Percentiles rank a stretch among this genome's conserved stretches.
Conservation (phyloP, 2,888 invertebrate genomes). For the Drosophila pseudotalamancana region DNA sequence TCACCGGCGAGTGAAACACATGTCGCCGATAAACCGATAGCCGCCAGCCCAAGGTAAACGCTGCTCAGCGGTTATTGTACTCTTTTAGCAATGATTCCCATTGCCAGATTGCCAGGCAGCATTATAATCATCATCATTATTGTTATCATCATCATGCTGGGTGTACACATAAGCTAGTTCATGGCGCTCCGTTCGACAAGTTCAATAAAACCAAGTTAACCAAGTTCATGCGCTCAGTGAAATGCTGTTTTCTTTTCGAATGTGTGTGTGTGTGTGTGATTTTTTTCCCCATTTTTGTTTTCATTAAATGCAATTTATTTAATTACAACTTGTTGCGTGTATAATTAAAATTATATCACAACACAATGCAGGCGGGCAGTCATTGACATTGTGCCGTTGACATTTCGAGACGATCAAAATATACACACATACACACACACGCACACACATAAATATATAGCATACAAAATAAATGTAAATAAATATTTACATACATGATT, state of each 20-base stretch:
- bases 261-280: background rate
- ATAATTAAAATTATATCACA: slow-evolving; percentile 58
- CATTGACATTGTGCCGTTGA: slow-evolving; percentile 56
- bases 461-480: slow-evolving; percentile 19
- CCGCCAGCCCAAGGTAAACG: slow-evolving; percentile 44
- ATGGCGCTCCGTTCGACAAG: slow-evolving; percentile 47
- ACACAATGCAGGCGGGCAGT: slow-evolving; percentile 41
- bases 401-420: slow-evolving; percentile 34
- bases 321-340: slow-evolving; percentile 55
- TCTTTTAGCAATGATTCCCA: slow-evolving; percentile 56
- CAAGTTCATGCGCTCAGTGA: slow-evolving; percentile 44
- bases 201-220: slow-evolving; percentile 74
- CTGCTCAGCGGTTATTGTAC: slow-evolving; percentile 62
- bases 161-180: slow-evolving; percentile 28
- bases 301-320: slow-evolving; percentile 42
- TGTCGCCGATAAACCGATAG: slow-evolving; percentile 33
- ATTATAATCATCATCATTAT: slow-evolving; percentile 11
- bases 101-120: slow-evolving; percentile 49
- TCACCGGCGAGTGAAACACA: slow-evolving; percentile 40
- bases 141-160: slow-evolving; percentile 2
- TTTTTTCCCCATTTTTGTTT: slow-evolving; percentile 6
- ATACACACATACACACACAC: background rate
- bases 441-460: background rate
- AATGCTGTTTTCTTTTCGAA: slow-evolving; percentile 39
- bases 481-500: slow-evolving; percentile 49